Evolutionary conservation across 2,797 vertebrate species (phyloP), one percentile per base, ranked within the genome.

Genomic region (Crocodylus rhombifer): DNA sequence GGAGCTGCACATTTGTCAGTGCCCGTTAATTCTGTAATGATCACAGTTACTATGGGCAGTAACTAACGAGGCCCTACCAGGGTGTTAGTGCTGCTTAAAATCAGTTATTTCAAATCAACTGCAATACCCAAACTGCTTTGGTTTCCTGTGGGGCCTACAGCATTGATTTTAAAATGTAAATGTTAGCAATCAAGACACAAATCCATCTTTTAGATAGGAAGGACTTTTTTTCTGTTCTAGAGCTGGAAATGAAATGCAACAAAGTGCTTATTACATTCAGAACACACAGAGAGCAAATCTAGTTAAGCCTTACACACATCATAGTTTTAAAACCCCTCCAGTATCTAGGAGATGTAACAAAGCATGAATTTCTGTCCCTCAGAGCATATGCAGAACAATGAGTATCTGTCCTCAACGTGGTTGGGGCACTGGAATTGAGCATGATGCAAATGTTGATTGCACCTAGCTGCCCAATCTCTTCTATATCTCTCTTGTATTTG

Each of bases 341-440:
- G 94, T 95, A 82, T 77, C 91, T 95, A 91, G 74, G 15, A 91
- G 90, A 94, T 95, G 95, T 89, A 96, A 92, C 88, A 93, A 92
- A 80, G 93, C 94, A 80, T 89, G 89, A 94, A 95, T 89, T 80
- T 93, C 79, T 75, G 33, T 84, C 84, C 76, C 80, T 64, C 20
- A 10, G 30, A 82, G 80, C 77, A 85, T 80, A 36, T 21, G 33
- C 76, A 91, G 55, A 92, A 84, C 84, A 91, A 55, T 80, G 82
- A 82, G 17, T 92, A 91, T 88, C 42, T 80, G 82, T 94, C 82
- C 77, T 65, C 71, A 81, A 1, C 83, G 79, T 90, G 2, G 83
- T 77, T 88, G 86, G 78, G 64, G 88, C 69, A 93, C 61, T 12
- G 42, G 88, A 76, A 64, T 84, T 64, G 88, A 86, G 89, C 80